Conservation (phyloP, 2,888 invertebrate genomes). For the Amiota communis region DNA sequence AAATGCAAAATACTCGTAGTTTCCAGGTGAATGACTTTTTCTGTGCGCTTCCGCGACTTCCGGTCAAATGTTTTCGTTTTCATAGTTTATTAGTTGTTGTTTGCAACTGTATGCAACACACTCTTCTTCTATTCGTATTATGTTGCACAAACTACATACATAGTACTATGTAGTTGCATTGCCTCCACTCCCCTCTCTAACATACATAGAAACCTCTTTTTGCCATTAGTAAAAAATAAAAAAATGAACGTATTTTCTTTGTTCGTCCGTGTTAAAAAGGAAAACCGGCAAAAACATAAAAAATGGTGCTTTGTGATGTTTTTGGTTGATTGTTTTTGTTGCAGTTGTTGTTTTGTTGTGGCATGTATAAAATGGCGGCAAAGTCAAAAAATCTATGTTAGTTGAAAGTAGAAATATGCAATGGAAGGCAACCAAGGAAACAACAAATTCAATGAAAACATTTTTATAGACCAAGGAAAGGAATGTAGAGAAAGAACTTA, state of each 20-base stretch:
- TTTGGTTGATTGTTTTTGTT: not conserved
- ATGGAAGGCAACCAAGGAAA: conserved; percentile 52
- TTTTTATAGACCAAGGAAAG: conserved; percentile 48
- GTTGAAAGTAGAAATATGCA: conserved; percentile 43
- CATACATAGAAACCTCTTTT: not conserved
- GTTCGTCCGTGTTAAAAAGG: not conserved
- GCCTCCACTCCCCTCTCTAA: not conserved
- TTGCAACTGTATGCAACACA: not conserved
- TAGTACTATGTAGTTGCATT: not conserved
- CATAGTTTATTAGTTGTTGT: conserved; percentile 37
- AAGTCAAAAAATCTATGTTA: conserved; percentile 34
- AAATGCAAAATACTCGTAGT: conserved; percentile 47
- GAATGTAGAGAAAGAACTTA: too few relatives aligned
- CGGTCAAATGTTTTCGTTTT: conserved; percentile 70
- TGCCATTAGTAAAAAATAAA: not conserved
- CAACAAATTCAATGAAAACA: conserved; percentile 44
- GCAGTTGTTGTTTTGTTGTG: not conserved
- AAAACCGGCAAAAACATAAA: conserved; percentile 7
- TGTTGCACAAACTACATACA: not conserved
- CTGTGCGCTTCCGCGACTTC: conserved; percentile 65
- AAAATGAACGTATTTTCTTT: not conserved
- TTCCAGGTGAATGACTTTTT: conserved; percentile 71
- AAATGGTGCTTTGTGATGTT: conserved; percentile 30
- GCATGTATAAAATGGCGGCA: conserved; percentile 36
- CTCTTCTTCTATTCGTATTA: not conserved